Base-by-base conservation (phyloP, 2,888 invertebrate genomes). In the Cheilosia grossa region DNA sequence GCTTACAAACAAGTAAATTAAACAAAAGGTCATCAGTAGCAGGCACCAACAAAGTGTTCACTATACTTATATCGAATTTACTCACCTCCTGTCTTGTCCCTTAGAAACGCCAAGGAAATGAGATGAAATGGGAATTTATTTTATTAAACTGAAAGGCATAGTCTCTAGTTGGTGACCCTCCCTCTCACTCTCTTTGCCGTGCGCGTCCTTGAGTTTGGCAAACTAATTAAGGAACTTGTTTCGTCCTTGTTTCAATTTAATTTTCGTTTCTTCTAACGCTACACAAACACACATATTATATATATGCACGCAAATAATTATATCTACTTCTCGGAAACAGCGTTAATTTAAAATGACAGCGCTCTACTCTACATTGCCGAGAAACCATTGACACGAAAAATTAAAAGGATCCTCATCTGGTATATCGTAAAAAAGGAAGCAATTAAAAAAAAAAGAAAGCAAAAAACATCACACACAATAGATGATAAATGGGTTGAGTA, bases 171-270 rank as follows among this genome's bases (percentile, higher is more conserved):
- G 2, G 33, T 21, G 21, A 33, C n/a, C 24, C 17, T 33, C 27
- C 49, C 33, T 30, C 30, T 30, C 30, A 1, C 7, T 30, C 33
- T 10, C 13, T 13, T 37, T 37, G 13, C 0, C 9, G 27, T 7
- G 51, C 30, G 27, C 51, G 54, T 73, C 54, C 73, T 73, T 63
- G 63, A 73, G 73, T 54, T 73, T 19, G 47, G 33, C 53, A 21
- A 73, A 54, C 73, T 73, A 73, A 73, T 73, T 73, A 73, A 53
- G 27, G 64, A 74, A 74, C 63, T 74, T 74, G 40, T 74, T 64
- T 74, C 56, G 64, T 74, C 37, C 47, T 64, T 74, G 54, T 74
- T 64, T 74, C 44, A 73, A 44, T 27, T 54, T 42, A 17, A 61
- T 61, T 17, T 40, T 40, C 27, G 30, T 19, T n/a, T 27, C 51